phyloP scores from a whole-genome alignment of 2,888 invertebrate species.

The Polietes domitor region DNA sequence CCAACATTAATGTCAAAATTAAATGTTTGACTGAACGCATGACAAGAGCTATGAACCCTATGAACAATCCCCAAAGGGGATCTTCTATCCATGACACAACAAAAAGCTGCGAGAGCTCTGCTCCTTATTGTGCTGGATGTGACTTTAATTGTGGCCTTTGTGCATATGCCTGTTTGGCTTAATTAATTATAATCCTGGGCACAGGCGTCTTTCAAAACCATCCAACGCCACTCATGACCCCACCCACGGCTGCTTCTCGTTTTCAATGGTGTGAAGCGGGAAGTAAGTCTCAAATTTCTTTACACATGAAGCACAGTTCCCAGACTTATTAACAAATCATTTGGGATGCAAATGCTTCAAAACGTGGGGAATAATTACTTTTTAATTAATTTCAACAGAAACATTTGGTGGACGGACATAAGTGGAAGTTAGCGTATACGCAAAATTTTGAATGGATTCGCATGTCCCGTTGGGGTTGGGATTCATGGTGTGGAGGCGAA shows the following conservation, averaged over 20 bases:
- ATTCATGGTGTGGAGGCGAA: not conserved
- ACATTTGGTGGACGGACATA: not conserved
- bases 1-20: not conserved
- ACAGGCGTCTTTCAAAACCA: not conserved
- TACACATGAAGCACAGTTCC: not conserved
- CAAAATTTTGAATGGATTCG: not conserved
- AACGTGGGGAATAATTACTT: slow-evolving; percentile 15
- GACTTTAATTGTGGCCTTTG: not conserved
- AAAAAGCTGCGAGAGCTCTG: not conserved
- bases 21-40: not conserved
- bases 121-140: not conserved
- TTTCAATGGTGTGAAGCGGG: not conserved
- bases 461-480: not conserved
- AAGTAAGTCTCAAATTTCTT: not conserved
- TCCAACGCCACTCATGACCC: not conserved
- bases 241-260: not conserved
- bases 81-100: not conserved
- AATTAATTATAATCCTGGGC: slow-evolving; percentile 11
- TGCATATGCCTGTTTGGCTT: not conserved
- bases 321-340: not conserved
- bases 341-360: slow-evolving; percentile 3
- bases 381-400: slow-evolving; percentile 20
- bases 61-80: not conserved
- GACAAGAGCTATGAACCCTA: not conserved
- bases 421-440: not conserved